phyloP scores from a whole-genome alignment of 1,140 invertebrate genomes.

The Drosophila miranda region DNA sequence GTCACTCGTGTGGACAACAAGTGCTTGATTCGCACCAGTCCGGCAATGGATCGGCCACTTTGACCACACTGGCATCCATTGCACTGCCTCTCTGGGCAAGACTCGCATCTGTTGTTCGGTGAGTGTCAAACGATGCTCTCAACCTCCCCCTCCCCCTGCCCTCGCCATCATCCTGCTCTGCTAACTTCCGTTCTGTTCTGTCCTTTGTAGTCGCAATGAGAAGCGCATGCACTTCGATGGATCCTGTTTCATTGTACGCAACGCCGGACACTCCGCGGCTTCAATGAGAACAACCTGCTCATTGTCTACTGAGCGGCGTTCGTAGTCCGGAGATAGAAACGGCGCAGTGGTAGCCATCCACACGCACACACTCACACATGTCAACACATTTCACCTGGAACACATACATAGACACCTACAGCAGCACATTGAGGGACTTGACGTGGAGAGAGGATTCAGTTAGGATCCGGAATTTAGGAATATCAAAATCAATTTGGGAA shows the following conservation, averaged over 20 bases:
- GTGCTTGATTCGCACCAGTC: constrained; percentile 90
- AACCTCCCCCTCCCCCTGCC: background rate
- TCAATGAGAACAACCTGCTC: too few relatives aligned
- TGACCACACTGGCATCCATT: constrained; percentile 92
- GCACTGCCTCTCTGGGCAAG: constrained; percentile 91
- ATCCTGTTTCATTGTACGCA: too few relatives aligned
- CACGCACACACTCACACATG: background rate
- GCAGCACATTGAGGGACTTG: constrained; percentile 31
- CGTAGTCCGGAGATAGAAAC: too few relatives aligned
- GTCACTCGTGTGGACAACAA: constrained; percentile 91
- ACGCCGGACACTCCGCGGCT: too few relatives aligned
- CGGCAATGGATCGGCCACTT: constrained; percentile 91
- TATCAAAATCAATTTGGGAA: too few relatives aligned
- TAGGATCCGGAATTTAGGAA: background rate
- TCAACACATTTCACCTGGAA: background rate
- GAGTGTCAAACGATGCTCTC: constrained; percentile 13
- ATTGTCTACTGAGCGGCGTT: too few relatives aligned
- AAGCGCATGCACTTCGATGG: too few relatives aligned
- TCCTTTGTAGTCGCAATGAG: constrained; percentile 84
- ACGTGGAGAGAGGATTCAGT: constrained; percentile 60
- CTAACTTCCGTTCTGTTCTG: background rate
- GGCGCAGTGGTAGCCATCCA: background rate
- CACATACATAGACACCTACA: constrained; percentile 28
- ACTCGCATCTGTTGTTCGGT: constrained; percentile 91
- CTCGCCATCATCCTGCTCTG: background rate